phyloP scores from a whole-genome alignment of 2,888 invertebrate genomes.

The Drosophila nigricruria region DNA sequence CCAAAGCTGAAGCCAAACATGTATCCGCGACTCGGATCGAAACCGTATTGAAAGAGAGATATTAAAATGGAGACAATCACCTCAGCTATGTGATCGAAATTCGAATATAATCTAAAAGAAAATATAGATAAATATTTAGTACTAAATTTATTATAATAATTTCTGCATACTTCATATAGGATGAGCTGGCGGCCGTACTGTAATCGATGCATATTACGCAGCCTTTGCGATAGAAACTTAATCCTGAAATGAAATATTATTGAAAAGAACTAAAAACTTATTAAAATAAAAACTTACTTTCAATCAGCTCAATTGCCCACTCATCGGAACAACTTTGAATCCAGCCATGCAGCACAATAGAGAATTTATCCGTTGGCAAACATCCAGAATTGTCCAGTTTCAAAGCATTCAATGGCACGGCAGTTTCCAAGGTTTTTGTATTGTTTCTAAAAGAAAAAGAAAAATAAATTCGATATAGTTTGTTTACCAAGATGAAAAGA shows the following conservation, averaged over 20 bases:
- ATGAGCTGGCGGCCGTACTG: conserved; percentile 73
- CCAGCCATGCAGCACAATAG: conserved; percentile 84
- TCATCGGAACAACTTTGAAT: conserved; percentile 80
- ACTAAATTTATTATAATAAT: not conserved
- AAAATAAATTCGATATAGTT: not conserved
- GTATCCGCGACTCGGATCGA: conserved; percentile 73
- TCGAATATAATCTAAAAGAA: conserved; percentile 64
- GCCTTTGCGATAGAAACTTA: conserved; percentile 81
- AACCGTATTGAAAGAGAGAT: conserved; percentile 72
- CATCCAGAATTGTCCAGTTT: conserved; percentile 65
- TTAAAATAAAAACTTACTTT: conserved; percentile 65
- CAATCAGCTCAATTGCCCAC: conserved; percentile 78
- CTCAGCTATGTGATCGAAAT: conserved; percentile 73
- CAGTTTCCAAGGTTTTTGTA: conserved; percentile 57
- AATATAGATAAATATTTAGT: not conserved
- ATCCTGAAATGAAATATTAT: conserved; percentile 60
- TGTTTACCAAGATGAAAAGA: not conserved
- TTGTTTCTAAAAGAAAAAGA: conserved; percentile 50
- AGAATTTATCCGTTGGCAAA: conserved; percentile 75
- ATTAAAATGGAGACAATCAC: conserved; percentile 71
- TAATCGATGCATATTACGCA: conserved; percentile 84
- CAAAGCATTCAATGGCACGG: conserved; percentile 35
- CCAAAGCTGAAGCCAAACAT: conserved; percentile 85
- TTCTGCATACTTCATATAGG: conserved; percentile 74
- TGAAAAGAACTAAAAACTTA: not conserved